Evolutionary conservation across 2,888 invertebrate species (phyloP).

Genomic region (Platycnemis pennipes): DNA sequence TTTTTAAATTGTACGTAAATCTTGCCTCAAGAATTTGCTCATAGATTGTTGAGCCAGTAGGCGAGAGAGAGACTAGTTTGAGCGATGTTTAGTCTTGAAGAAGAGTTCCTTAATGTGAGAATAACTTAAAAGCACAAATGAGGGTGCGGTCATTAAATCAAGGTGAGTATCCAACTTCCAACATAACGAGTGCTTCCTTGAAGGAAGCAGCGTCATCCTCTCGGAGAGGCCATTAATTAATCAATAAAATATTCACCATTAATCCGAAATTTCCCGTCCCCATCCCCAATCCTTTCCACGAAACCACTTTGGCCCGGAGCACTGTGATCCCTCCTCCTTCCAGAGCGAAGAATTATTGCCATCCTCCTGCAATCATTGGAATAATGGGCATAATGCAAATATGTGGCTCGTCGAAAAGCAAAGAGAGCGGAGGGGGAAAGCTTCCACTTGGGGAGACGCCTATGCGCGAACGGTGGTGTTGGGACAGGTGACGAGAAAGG

Average conservation of each 20-base stretch:
- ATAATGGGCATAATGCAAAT: constrained; percentile 22
- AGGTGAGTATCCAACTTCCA: neutral
- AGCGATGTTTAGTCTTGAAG: neutral
- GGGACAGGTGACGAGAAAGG: constrained; percentile 38
- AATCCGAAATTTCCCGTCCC: neutral
- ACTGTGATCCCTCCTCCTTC: neutral
- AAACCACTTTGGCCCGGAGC: neutral
- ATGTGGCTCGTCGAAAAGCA: neutral
- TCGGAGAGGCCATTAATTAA: neutral
- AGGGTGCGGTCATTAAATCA: neutral
- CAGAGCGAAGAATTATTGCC: neutral
- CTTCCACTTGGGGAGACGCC: neutral
- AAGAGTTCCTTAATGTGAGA: neutral
- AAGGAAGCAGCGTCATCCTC: neutral
- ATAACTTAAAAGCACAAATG: neutral
- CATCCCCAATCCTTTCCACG: neutral
- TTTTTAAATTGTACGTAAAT: too few species aligned
- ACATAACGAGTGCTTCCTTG: neutral
- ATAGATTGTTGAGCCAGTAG: too few species aligned
- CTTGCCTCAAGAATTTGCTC: too few species aligned
- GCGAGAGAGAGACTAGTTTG: neutral
- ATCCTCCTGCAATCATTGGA: neutral
- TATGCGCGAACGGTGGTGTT: neutral
- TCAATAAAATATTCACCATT: neutral
- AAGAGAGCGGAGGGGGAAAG: neutral